Evolutionary conservation across 2,113 vertebrate genomes (phyloP).

Genomic region (Sebastes schlegelii): DNA sequence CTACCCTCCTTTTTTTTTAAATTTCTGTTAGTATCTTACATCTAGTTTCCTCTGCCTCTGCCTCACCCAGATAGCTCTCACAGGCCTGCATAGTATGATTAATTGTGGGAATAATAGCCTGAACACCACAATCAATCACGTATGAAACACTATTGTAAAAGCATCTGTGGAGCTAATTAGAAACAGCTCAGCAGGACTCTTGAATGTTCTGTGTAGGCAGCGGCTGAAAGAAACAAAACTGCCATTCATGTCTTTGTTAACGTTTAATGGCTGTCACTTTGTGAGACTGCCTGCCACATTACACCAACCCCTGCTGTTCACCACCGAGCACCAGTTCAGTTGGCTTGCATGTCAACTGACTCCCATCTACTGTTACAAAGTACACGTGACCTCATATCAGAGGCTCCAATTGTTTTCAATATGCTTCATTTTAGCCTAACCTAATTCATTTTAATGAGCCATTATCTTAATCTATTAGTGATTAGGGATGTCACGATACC

Average conservation of each 20-base stretch:
- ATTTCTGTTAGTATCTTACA: background rate
- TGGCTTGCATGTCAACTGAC: background rate
- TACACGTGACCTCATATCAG: background rate
- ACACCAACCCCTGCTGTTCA: background rate
- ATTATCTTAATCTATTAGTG: background rate
- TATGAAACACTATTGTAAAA: background rate
- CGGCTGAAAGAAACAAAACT: slow-evolving; percentile 11
- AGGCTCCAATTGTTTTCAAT: slow-evolving; percentile 1
- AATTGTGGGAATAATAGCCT: slow-evolving; percentile 10
- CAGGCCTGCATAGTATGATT: slow-evolving; percentile 16
- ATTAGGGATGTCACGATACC: too few species aligned
- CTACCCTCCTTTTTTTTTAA: background rate
- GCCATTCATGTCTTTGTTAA: background rate
- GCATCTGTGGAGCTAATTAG: background rate
- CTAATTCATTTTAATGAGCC: background rate
- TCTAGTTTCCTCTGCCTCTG: background rate
- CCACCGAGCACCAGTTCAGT: background rate
- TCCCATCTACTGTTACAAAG: background rate
- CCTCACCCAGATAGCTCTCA: background rate
- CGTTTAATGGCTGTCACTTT: slow-evolving; percentile 1
- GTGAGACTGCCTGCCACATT: slow-evolving; percentile 8
- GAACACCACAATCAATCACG: slow-evolving; percentile 22
- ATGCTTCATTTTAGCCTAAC: background rate
- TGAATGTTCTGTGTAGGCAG: background rate
- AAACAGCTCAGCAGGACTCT: slow-evolving; percentile 11